Evolutionary conservation across 1,140 invertebrate species (phyloP).

Genomic region (Trichoplusia ni): DNA sequence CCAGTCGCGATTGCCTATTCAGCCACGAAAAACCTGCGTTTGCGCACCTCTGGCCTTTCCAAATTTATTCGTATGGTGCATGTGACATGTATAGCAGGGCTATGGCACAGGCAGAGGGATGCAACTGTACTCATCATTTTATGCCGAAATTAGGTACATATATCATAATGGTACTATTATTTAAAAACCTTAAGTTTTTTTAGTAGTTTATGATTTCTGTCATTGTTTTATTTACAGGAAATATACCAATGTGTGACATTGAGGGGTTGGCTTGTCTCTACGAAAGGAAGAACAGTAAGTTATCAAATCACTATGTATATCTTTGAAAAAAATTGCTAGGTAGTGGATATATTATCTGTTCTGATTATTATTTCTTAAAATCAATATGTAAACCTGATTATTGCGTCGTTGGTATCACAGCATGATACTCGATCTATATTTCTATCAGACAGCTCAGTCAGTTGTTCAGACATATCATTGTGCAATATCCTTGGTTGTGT

Average conservation of each 20-base stretch:
- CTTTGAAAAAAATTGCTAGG: too few relatives aligned
- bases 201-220: neutral
- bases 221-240: conserved; percentile 46
- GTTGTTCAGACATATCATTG: too few relatives aligned
- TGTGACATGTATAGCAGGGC: conserved; percentile 82
- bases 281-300: conserved; percentile 60
- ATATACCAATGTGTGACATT: conserved; percentile 70
- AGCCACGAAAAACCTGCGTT: conserved; percentile 47
- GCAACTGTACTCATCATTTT: conserved; percentile 83
- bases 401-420: too few relatives aligned
- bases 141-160: conserved; percentile 75
- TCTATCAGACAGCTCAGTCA: too few relatives aligned
- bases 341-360: too few relatives aligned
- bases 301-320: too few relatives aligned
- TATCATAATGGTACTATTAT: too few relatives aligned
- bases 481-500: too few relatives aligned
- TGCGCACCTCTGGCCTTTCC: conserved; percentile 63
- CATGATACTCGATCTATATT: too few relatives aligned
- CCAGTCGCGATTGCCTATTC: conserved; percentile 57
- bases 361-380: too few relatives aligned
- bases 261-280: conserved; percentile 79
- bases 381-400: too few relatives aligned
- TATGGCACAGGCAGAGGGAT: conserved; percentile 72
- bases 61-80: conserved; percentile 79
- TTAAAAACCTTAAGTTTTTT: too few relatives aligned